A percentile compares a stretch with the other conserved stretches of the same genome.
Conservation (phyloP, 2,888 invertebrate genomes). For the Machimus atricapillus region DNA sequence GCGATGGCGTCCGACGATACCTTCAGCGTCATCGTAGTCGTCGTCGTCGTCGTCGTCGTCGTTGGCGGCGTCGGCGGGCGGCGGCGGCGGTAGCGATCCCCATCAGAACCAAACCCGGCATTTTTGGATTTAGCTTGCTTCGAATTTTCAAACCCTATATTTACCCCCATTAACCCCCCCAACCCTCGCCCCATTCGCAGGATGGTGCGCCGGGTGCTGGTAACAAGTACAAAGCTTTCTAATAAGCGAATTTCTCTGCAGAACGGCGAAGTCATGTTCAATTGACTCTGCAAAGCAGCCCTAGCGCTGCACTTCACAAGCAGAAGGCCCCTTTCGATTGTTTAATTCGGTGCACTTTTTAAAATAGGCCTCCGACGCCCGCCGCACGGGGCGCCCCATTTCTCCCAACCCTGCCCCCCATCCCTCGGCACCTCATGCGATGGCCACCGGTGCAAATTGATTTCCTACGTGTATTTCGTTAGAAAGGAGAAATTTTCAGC, state of each 20-base stretch:
- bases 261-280: slow-evolving; percentile 13
- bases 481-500: not conserved
- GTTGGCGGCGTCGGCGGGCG: not conserved
- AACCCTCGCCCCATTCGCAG: not conserved
- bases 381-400: not conserved
- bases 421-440: not conserved
- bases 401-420: not conserved
- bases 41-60: not conserved
- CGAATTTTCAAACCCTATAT: not conserved
- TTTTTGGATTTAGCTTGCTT: slow-evolving; percentile 33
- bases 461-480: not conserved
- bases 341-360: slow-evolving; percentile 7
- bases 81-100: not conserved
- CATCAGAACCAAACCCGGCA: not conserved
- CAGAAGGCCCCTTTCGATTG: not conserved
- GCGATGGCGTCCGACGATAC: not conserved
- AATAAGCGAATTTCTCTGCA: slow-evolving; percentile 27
- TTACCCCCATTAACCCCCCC: not conserved
- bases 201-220: not conserved
- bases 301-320: not conserved
- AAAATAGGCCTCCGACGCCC: not conserved
- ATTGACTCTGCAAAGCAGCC: not conserved
- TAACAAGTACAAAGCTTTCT: slow-evolving; percentile 23
- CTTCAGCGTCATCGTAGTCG: not conserved
- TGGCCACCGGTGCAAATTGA: not conserved